A percentile compares a stretch with the other conserved stretches of the same genome.
Evolutionary conservation across 2,888 invertebrate species (phyloP).

Genomic region (Agrochola litura): DNA sequence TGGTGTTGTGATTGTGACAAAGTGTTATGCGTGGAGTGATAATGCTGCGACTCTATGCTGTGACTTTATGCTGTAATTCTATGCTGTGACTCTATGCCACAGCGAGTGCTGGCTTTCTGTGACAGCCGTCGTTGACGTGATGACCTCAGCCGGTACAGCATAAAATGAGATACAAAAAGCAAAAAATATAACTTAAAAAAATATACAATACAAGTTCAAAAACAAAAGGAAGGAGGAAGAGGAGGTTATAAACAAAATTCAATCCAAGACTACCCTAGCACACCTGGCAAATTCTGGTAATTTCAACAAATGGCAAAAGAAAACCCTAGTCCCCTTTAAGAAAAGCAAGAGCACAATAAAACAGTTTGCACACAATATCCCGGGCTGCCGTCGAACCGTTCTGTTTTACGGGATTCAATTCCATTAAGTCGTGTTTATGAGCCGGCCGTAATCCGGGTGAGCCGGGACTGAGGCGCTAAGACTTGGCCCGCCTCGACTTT

Average conservation of each 20-base stretch:
- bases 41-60: too few relatives aligned
- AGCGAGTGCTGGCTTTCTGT: neutral
- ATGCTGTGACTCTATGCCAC: neutral
- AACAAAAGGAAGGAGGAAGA: neutral
- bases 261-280: neutral
- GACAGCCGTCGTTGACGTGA: neutral
- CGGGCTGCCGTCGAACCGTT: constrained; percentile 68
- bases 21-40: too few relatives aligned
- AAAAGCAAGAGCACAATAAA: constrained; percentile 55
- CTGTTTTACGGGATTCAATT: constrained; percentile 83
- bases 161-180: neutral
- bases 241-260: neutral
- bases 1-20: too few relatives aligned
- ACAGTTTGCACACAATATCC: constrained; percentile 65
- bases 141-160: neutral
- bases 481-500: constrained; percentile 53
- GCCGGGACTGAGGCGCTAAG: constrained; percentile 60
- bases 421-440: constrained; percentile 83
- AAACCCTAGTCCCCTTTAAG: neutral
- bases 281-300: neutral
- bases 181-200: neutral
- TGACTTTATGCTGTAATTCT: neutral
- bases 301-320: constrained; percentile 7
- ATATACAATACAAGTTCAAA: neutral
- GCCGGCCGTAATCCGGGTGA: constrained; percentile 70